phyloP scores from a whole-genome alignment of 2,113 vertebrate genomes.

The Brachirus orientalis region DNA sequence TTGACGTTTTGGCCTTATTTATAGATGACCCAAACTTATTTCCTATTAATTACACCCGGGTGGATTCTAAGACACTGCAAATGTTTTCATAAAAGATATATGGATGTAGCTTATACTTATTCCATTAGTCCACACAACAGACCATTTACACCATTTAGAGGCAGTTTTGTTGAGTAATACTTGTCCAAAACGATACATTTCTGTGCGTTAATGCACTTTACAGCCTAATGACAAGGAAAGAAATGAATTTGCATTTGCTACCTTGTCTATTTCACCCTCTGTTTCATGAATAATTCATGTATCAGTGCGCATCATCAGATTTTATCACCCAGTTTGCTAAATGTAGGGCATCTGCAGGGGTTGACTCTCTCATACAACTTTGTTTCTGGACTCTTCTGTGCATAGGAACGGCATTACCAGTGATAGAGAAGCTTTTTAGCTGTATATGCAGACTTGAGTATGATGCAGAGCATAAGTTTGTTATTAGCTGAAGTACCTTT shows the following conservation, averaged over 20 bases:
- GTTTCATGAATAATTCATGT: slow-evolving; percentile 4
- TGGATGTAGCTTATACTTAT: neutral
- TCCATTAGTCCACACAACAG: neutral
- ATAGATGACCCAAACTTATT: too few relatives aligned
- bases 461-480: slow-evolving; percentile 19
- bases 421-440: neutral
- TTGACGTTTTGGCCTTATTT: too few relatives aligned
- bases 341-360: neutral
- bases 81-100: neutral
- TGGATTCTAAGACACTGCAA: neutral
- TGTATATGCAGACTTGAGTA: slow-evolving; percentile 3
- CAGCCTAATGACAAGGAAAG: neutral
- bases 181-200: neutral
- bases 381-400: neutral
- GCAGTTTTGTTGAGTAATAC: neutral
- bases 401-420: neutral
- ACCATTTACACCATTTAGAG: neutral
- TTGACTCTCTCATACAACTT: neutral
- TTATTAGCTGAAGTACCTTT: slow-evolving; percentile 28
- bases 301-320: neutral
- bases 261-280: neutral
- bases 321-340: neutral
- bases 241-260: neutral
- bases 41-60: neutral
- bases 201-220: slow-evolving; percentile 1